phyloP scores from a whole-genome alignment of 2,888 invertebrate genomes.

The Pyrrhia umbra region DNA sequence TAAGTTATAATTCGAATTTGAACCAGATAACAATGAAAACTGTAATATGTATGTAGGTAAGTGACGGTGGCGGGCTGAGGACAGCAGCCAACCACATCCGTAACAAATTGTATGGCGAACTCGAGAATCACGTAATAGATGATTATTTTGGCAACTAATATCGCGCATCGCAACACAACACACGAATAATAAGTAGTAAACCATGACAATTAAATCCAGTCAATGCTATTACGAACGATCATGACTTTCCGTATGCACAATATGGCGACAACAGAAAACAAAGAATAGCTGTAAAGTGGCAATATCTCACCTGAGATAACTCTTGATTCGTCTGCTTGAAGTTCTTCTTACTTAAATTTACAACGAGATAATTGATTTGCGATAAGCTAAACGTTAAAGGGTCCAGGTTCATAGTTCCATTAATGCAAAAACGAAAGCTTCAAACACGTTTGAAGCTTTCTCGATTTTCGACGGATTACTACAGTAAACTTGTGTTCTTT shows the following conservation, averaged over 20 bases:
- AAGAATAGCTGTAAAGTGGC: conserved; percentile 71
- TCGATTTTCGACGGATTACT: conserved; percentile 93
- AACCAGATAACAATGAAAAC: background rate
- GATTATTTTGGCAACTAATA: conserved; percentile 60
- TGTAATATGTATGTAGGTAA: conserved; percentile 7
- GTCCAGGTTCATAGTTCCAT: conserved; percentile 99
- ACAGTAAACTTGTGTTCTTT: conserved; percentile 83
- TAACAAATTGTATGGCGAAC: conserved; percentile 36
- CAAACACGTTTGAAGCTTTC: conserved; percentile 98
- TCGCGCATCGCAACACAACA: conserved; percentile 50
- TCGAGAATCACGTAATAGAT: conserved; percentile 49
- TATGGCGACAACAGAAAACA: conserved; percentile 88
- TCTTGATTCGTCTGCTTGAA: conserved; percentile 97
- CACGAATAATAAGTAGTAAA: conserved; percentile 52
- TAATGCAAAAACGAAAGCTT: conserved; percentile 98
- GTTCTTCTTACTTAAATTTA: conserved; percentile 98
- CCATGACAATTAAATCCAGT: conserved; percentile 46
- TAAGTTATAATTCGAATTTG: too few relatives aligned
- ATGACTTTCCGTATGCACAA: conserved; percentile 79
- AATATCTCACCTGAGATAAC: conserved; percentile 95
- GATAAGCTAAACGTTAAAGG: conserved; percentile 99
- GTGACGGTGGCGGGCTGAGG: conserved; percentile 35
- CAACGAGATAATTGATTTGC: conserved; percentile 99
- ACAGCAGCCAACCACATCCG: conserved; percentile 45
- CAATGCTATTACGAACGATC: conserved; percentile 59